These are phyloP conservation scores for Tichodroma muraria DNA, from an alignment of 2,113 vertebrate species.

Conservation along the genomic window DNA sequence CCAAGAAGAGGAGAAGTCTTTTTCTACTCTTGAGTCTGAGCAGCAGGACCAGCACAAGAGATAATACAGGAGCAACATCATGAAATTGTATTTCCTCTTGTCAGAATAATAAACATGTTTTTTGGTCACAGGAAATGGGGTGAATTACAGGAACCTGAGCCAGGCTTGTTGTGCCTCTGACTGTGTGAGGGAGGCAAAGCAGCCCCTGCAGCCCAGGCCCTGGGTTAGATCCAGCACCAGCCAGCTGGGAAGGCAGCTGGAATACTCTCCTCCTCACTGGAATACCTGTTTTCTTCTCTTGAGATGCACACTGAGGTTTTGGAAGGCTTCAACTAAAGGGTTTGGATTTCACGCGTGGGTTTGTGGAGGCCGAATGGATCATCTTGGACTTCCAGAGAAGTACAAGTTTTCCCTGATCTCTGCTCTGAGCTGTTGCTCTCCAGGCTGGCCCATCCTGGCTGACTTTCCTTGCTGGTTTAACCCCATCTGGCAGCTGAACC, in stretches of 20 bases:
- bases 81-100: not conserved
- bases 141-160: not conserved
- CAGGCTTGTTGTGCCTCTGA: not conserved
- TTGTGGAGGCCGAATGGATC: not conserved
- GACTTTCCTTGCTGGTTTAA: not conserved
- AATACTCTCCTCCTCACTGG: not conserved
- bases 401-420: not conserved
- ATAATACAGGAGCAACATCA: not conserved
- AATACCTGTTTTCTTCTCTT: not conserved
- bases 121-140: not conserved
- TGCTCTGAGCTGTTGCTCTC: not conserved
- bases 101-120: not conserved
- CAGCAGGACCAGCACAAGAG: not conserved
- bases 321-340: not conserved
- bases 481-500: not conserved
- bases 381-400: not conserved
- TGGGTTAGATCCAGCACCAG: not conserved
- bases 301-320: not conserved
- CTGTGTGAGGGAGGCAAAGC: not conserved
- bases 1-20: not conserved
- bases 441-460: not conserved
- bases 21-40: not conserved
- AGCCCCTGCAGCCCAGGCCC: not conserved
- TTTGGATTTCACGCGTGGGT: rapidly evolving
- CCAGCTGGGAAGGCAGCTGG: not conserved